phyloP scores from a whole-genome alignment of 1,140 invertebrate species.

The Drosophila hydei region DNA sequence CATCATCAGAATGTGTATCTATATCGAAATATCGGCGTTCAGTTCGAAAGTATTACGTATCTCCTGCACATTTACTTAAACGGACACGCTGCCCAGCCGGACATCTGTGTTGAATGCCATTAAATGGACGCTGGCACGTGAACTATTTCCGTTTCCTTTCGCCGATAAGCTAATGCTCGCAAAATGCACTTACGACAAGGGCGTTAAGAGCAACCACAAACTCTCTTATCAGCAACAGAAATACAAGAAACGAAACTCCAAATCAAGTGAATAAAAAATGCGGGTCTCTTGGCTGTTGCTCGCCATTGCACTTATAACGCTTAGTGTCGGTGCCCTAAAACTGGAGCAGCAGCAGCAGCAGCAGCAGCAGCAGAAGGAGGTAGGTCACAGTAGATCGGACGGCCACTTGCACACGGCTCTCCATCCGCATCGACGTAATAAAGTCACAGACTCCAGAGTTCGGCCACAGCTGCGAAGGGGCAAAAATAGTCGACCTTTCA shows the following conservation, averaged over 20 bases:
- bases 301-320: slow-evolving; percentile 11
- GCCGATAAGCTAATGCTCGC: slow-evolving; percentile 34
- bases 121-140: slow-evolving; percentile 2
- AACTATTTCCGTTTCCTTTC: slow-evolving; percentile 39
- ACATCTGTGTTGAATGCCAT: background rate
- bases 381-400: background rate
- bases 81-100: background rate
- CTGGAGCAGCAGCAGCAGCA: slow-evolving; percentile 27
- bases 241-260: slow-evolving; percentile 11
- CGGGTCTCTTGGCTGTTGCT: slow-evolving; percentile 42
- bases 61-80: slow-evolving; percentile 9
- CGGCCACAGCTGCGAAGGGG: background rate
- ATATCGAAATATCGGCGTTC: background rate
- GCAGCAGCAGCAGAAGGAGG: slow-evolving; percentile 14
- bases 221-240: slow-evolving; percentile 31
- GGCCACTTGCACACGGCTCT: background rate
- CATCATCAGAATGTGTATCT: slow-evolving; percentile 2
- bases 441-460: background rate
- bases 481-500: slow-evolving; percentile 1
- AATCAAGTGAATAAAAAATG: slow-evolving; percentile 44
- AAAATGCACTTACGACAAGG: slow-evolving; percentile 53
- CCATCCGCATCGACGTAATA: slow-evolving; percentile 5
- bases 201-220: slow-evolving; percentile 14
- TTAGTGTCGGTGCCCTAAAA: slow-evolving; percentile 15
- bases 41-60: background rate